Base-by-base conservation (phyloP, 2,797 vertebrate genomes). In the Monodelphis domestica region DNA sequence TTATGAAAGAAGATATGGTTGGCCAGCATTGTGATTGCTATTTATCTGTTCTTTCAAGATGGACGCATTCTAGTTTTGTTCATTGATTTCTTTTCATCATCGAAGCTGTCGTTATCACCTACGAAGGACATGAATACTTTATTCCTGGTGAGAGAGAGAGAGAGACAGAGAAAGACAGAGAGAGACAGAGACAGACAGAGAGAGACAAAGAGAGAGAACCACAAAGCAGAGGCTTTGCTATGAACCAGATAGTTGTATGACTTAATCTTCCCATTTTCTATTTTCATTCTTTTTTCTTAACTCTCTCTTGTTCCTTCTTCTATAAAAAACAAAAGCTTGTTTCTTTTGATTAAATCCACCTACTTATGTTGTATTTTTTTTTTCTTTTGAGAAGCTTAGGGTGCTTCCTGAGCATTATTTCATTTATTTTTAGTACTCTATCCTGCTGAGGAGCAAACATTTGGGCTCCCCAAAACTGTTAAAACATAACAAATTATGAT, bases 391-490 rank as follows among this genome's bases (percentile, higher is more conserved):
- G 30, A 88, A 95, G 15, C 78, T 84, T 84, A 84, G 9, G 24
- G 12, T 84, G 38, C 7, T 6, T 70, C 59, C 1, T 56, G 89
- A 87, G n/a, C 50, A 33, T 33, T 54, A 11, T 91, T 91, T 63
- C 50, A 78, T 55, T 90, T 45, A 38, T 92, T 95, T 78, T n/a
- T n/a, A n/a, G n/a, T n/a, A n/a, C n/a, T n/a, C n/a, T 50, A 94
- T 33, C 30, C 84, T 89, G 1, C 78, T 84, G 51, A 54, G 63
- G 90, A 89, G 63, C 15, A 63, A 30, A 54, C 54, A n/a, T 89
- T 53, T 63, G 53, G 21, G 53, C 24, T 89, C 88, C 10, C 57
- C 1, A 5, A 12, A 1, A 30, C 54, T 57, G 21, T 89, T 70
- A 50, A 84, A n/a, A 24, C 52, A 9, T 33, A 30, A 11, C 45